Conservation (phyloP, 1,140 invertebrate species). For the Drosophila quadrilineata region DNA sequence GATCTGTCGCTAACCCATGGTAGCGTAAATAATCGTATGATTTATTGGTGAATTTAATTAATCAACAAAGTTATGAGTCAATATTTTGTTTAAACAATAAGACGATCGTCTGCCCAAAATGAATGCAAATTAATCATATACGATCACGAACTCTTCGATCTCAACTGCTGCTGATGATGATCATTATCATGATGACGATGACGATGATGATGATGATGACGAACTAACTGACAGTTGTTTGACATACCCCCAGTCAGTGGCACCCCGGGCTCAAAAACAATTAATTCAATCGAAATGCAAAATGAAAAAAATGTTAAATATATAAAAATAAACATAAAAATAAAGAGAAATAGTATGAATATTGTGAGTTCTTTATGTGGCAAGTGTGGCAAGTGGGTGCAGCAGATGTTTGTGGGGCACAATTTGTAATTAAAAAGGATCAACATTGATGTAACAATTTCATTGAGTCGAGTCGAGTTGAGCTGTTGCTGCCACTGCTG, state of each 20-base stretch:
- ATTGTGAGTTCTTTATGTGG: background rate
- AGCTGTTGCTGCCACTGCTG: background rate
- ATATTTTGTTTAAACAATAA: conserved; percentile 71
- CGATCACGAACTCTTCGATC: conserved; percentile 47
- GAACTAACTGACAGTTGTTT: conserved; percentile 78
- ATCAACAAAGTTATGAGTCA: conserved; percentile 74
- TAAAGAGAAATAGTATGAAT: background rate
- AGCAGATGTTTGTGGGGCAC: conserved; percentile 56
- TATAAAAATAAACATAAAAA: background rate
- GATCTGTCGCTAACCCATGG: conserved; percentile 21
- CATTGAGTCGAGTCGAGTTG: conserved; percentile 22
- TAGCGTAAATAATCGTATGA: conserved; percentile 44
- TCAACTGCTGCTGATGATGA: conserved; percentile 36
- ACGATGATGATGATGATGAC: conserved; percentile 56
- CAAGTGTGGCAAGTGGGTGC: conserved; percentile 62
- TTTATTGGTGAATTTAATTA: conserved; percentile 77
- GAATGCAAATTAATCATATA: conserved; percentile 75
- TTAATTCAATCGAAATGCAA: conserved; percentile 74
- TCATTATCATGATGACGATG: conserved; percentile 11
- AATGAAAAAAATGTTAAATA: conserved; percentile 30
- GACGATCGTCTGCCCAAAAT: conserved; percentile 37
- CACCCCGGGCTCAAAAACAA: conserved; percentile 58
- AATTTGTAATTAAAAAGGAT: conserved; percentile 69
- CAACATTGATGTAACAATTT: conserved; percentile 73
- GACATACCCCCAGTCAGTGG: conserved; percentile 74